Base-by-base conservation (phyloP, 1,140 invertebrate species). In the Anastrepha ludens region DNA sequence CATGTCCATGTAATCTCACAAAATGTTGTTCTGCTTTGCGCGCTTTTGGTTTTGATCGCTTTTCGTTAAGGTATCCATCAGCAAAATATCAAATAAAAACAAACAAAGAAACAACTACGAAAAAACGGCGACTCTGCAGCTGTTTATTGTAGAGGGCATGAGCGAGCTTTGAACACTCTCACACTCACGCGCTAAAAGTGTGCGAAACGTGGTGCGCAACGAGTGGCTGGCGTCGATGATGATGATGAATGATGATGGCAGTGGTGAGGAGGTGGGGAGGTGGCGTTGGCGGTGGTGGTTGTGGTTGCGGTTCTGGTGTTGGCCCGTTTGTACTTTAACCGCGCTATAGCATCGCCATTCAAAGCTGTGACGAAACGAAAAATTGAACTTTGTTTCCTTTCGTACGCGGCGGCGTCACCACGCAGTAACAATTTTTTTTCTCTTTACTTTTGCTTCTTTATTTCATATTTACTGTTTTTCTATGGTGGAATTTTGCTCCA, bases 321-420 rank as follows among this genome's bases (percentile, higher is more conserved):
- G 47, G 74, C 47, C 47, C 47, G 9, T 55, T 81, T 81, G 74
- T 81, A 81, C 74, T 81, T 81, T 81, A 41, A 81, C 74, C 74
- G 47, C 47, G 47, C 47, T 55, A 50, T 20, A 81, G 47, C 74
- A 55, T 50, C 74, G 47, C 44, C 50, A 81, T 81, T 17, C 47
- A 81, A 81, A 55, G 74, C 74, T 81, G 74, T 81, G 74, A 81
- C 74, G 74, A 81, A 81, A 81, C 20, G 74, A 55, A 81, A 81
- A 81, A 81, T 81, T 81, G 74, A 81, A 81, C 74, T 81, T 81
- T 81, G 74, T 7, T 81, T 81, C 50, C 74, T 81, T 81, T 81
- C 9, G 74, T 29, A 81, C 50, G 74, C 74, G 74, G 47, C 74
- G 13, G 60, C 60, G 74, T 81, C 74, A 81, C 17, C 74, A n/a